Evolutionary conservation across 2,113 vertebrate genomes (phyloP).

Genomic region (Anhinga rufa): DNA sequence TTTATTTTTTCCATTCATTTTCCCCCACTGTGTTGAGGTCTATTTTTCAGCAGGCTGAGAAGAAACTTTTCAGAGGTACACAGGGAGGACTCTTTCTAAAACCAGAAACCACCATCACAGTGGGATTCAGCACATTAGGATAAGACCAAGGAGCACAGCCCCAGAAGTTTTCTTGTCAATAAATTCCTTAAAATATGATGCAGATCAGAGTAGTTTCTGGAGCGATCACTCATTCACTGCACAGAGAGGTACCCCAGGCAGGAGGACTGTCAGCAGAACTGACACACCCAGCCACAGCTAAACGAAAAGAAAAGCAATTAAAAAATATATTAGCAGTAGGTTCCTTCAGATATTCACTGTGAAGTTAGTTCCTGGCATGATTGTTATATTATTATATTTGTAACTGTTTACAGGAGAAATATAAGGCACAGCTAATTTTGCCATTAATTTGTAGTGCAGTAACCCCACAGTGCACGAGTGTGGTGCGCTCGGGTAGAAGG

Average conservation of each 20-base stretch:
- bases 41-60: neutral
- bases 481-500: neutral
- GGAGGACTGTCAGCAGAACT: neutral
- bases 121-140: neutral
- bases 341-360: neutral
- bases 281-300: neutral
- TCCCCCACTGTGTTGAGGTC: neutral
- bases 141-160: neutral
- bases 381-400: neutral
- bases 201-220: neutral
- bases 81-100: neutral
- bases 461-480: neutral
- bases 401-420: neutral
- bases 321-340: neutral
- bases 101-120: neutral
- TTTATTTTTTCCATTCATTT: neutral
- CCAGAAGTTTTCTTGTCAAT: neutral
- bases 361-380: neutral
- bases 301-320: neutral
- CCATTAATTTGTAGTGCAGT: neutral
- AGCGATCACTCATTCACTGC: no score
- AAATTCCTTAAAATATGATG: neutral
- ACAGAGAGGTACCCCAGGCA: neutral
- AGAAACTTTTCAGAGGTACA: neutral
- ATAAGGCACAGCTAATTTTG: neutral